Conservation (phyloP, 2,113 vertebrate genomes). For the Raja brachyura region DNA sequence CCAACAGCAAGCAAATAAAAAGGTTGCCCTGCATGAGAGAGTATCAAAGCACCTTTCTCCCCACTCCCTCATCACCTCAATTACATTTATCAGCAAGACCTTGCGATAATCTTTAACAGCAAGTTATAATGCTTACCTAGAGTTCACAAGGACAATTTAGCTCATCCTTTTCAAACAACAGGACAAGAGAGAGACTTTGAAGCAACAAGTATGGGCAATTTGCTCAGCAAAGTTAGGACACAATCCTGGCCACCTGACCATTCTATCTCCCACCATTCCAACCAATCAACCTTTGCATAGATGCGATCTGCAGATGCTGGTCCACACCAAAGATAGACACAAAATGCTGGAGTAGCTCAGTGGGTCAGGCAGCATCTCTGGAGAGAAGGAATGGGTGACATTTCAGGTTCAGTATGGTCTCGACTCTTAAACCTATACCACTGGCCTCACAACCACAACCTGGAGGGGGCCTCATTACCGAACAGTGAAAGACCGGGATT, state of each 20-base stretch:
- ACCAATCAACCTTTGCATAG: not conserved
- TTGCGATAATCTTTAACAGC: not conserved
- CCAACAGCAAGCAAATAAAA: too few relatives aligned
- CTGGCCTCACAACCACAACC: not conserved
- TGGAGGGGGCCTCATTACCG: not conserved
- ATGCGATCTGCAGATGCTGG: too few relatives aligned
- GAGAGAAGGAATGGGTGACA: too few relatives aligned
- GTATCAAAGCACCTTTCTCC: not conserved
- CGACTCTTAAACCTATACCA: not conserved
- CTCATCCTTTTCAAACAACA: not conserved
- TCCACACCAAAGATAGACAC: too few relatives aligned
- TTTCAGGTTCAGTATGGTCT: too few relatives aligned
- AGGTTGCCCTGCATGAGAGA: too few relatives aligned
- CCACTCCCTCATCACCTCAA: not conserved
- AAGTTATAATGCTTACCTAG: not conserved
- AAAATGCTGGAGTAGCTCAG: too few relatives aligned
- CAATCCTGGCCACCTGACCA: not conserved
- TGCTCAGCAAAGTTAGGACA: not conserved
- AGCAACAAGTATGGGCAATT: too few relatives aligned
- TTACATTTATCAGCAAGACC: not conserved
- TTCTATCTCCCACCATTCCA: not conserved
- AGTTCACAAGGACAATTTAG: not conserved
- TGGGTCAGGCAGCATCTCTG: too few relatives aligned
- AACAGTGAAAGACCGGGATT: too few relatives aligned
- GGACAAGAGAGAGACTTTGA: not conserved